A percentile compares a stretch with the other conserved stretches of the same genome.
phyloP scores from a whole-genome alignment of 2,888 invertebrate species.

The Ormyrus rosae region DNA sequence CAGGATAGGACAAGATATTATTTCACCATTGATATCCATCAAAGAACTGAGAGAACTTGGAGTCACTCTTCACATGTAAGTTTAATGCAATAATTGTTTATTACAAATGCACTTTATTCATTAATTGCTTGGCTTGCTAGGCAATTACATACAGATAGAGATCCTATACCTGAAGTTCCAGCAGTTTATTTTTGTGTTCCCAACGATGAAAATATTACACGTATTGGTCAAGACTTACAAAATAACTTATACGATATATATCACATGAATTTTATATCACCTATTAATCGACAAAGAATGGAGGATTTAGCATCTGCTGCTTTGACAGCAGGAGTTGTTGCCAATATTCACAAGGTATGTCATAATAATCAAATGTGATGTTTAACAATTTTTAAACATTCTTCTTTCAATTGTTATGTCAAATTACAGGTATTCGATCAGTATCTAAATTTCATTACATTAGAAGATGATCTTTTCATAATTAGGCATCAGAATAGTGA shows the following conservation, averaged over 20 bases:
- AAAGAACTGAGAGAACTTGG: constrained; percentile 97
- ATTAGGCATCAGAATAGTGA: constrained; percentile 95
- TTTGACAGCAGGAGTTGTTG: constrained; percentile 92
- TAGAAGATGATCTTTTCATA: constrained; percentile 98
- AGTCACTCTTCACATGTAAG: constrained; percentile 97
- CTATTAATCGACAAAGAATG: constrained; percentile 93
- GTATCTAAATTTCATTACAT: constrained; percentile 97
- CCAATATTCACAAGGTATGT: constrained; percentile 90
- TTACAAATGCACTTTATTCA: constrained; percentile 27
- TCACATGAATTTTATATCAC: constrained; percentile 97
- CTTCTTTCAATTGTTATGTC: constrained; percentile 1
- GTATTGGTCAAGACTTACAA: constrained; percentile 93
- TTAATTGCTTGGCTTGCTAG: constrained; percentile 75
- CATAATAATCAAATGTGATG: too few species aligned
- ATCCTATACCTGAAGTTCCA: constrained; percentile 98
- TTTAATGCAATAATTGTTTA: constrained; percentile 3
- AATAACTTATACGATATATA: constrained; percentile 95
- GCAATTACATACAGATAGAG: constrained; percentile 90
- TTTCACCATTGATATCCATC: constrained; percentile 96
- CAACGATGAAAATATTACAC: constrained; percentile 95
- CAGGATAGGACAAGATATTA: constrained; percentile 97
- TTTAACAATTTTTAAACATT: too few species aligned
- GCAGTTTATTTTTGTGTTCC: constrained; percentile 99
- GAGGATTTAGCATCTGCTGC: constrained; percentile 97
- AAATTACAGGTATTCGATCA: constrained; percentile 91